These are phyloP conservation scores for Myiotriccus ornatus DNA, from an alignment of 2,797 vertebrate genomes.

Conservation along the genomic window DNA sequence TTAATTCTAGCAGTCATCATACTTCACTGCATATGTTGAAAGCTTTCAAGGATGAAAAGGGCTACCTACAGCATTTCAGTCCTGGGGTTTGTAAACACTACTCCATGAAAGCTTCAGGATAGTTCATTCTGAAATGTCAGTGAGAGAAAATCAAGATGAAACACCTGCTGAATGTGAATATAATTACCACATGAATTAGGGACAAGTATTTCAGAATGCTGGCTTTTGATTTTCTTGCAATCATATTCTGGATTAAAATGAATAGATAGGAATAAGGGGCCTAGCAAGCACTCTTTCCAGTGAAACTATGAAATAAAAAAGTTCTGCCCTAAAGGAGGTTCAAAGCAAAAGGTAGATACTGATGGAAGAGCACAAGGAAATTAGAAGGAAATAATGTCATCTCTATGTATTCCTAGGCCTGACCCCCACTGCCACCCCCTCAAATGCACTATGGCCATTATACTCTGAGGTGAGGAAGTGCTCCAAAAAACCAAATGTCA, in stretches of 20 bases:
- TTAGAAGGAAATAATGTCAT: not conserved
- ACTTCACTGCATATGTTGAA: conserved; percentile 66
- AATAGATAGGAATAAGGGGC: not conserved
- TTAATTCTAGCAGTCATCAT: conserved; percentile 73
- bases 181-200: not conserved
- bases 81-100: conserved; percentile 13
- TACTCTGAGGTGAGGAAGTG: not conserved
- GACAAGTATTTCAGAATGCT: not conserved
- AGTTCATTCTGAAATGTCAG: conserved; percentile 35
- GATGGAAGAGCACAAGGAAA: not conserved
- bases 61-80: conserved; percentile 62
- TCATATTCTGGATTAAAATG: not conserved
- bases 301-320: not conserved
- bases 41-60: conserved; percentile 60
- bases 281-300: not conserved
- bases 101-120: conserved; percentile 17
- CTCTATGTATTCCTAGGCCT: not conserved
- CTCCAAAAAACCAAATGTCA: not conserved
- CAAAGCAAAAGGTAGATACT: not conserved
- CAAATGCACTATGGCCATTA: not conserved
- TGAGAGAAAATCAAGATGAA: conserved; percentile 5
- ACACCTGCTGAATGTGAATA: conserved; percentile 14
- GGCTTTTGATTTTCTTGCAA: not conserved
- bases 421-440: fast-evolving
- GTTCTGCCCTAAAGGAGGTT: not conserved